Evolutionary conservation across 2,113 vertebrate species (phyloP).

Genomic region (Serilophus lunatus): DNA sequence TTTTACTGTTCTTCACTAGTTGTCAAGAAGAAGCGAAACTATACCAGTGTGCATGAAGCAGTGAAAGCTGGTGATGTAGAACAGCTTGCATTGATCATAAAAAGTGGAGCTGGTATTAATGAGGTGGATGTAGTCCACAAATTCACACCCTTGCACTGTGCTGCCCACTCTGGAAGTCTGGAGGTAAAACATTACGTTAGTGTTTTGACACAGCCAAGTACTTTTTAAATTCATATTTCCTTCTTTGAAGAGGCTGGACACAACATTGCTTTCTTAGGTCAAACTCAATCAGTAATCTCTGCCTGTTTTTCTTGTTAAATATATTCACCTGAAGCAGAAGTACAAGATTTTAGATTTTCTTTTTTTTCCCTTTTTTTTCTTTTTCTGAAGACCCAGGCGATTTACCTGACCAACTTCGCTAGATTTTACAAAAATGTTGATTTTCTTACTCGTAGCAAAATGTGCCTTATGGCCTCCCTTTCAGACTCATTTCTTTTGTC

Average conservation of each 20-base stretch:
- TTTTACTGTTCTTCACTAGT: constrained; percentile 44
- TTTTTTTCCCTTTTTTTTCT: neutral
- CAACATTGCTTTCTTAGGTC: neutral
- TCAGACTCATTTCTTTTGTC: neutral
- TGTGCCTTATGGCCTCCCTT: neutral
- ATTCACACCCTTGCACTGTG: constrained; percentile 79
- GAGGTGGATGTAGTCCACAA: constrained; percentile 73
- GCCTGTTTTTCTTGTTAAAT: neutral
- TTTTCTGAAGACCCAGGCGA: neutral
- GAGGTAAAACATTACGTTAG: constrained; percentile 68
- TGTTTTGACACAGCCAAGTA: neutral
- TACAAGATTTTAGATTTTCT: neutral
- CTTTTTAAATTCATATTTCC: neutral
- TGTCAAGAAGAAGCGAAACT: constrained; percentile 51
- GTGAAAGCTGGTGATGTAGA: constrained; percentile 74
- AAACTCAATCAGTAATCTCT: neutral
- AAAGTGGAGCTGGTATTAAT: constrained; percentile 66
- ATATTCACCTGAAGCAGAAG: neutral
- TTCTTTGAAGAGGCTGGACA: neutral
- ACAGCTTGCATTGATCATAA: constrained; percentile 68
- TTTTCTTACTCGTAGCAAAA: neutral
- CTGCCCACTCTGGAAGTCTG: constrained; percentile 80
- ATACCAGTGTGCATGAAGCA: constrained; percentile 68
- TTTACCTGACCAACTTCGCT: neutral
- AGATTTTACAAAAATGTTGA: neutral